These are phyloP conservation scores for Adoxophyes honmai DNA, from an alignment of 1,140 invertebrate genomes.

Conservation along the genomic window DNA sequence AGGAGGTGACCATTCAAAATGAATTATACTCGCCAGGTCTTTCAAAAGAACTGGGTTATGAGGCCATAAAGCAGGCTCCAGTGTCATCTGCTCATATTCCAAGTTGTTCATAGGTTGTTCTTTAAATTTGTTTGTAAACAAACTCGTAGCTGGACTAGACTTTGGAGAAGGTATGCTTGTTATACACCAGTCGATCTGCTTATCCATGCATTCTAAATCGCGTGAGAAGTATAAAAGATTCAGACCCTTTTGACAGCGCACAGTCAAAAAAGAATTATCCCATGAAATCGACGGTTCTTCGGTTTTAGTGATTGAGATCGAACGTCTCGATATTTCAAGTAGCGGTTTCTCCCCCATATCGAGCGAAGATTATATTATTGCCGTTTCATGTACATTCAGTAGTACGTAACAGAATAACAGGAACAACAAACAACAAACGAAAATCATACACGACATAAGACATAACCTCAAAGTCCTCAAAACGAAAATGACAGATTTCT, in stretches of 20 bases:
- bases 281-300: constrained; percentile 39
- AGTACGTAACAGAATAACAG: too few species aligned
- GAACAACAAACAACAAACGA: too few species aligned
- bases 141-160: constrained; percentile 36
- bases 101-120: constrained; percentile 37
- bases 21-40: constrained; percentile 36
- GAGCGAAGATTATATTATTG: too few species aligned
- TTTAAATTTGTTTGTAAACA: constrained; percentile 35
- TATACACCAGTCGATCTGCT: constrained; percentile 44
- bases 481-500: too few species aligned
- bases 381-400: too few species aligned
- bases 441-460: too few species aligned
- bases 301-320: constrained; percentile 40
- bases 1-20: constrained; percentile 44
- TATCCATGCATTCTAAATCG: constrained; percentile 49
- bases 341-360: constrained; percentile 22
- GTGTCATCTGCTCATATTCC: constrained; percentile 48
- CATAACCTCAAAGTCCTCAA: too few species aligned
- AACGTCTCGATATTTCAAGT: constrained; percentile 42
- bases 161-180: constrained; percentile 31
- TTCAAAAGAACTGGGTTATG: constrained; percentile 40
- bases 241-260: constrained; percentile 41
- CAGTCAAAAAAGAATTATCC: constrained; percentile 36
- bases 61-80: constrained; percentile 52
- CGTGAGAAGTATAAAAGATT: constrained; percentile 45